Conservation (phyloP, 1,140 invertebrate species). For the Monomorium pharaonis region DNA sequence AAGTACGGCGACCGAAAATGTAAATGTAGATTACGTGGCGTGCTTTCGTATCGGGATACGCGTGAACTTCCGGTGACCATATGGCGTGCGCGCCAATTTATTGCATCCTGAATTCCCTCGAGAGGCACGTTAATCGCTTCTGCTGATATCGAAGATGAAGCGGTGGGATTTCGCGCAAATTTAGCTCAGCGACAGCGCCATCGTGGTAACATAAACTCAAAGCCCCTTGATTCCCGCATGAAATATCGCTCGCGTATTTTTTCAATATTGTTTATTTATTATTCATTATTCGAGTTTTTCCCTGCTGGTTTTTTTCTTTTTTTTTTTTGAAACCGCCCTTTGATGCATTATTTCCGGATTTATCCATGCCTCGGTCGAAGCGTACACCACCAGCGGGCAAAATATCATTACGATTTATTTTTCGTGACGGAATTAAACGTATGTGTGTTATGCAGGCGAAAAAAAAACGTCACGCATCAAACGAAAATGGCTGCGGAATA, state of each 20-base stretch:
- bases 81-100: slow-evolving; percentile 37
- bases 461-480: background rate
- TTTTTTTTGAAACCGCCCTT: background rate
- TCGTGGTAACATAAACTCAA: background rate
- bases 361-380: background rate
- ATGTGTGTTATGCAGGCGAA: background rate
- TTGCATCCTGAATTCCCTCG: slow-evolving; percentile 45
- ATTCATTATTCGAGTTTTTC: no score
- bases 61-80: slow-evolving; percentile 39
- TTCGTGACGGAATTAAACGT: slow-evolving; percentile 6
- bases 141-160: slow-evolving; percentile 31
- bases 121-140: slow-evolving; percentile 39
- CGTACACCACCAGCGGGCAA: background rate
- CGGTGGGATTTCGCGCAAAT: slow-evolving; percentile 26
- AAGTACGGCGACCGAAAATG: background rate
- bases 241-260: background rate
- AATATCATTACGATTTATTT: slow-evolving; percentile 29
- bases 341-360: background rate
- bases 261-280: background rate
- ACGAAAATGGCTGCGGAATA: slow-evolving; percentile 4
- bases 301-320: no score
- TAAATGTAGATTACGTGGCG: slow-evolving; percentile 37
- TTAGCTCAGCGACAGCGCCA: background rate
- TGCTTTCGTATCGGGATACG: slow-evolving; percentile 20
- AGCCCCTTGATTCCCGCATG: background rate